phyloP scores from a whole-genome alignment of 2,113 vertebrate species.

The Ciconia maguari region DNA sequence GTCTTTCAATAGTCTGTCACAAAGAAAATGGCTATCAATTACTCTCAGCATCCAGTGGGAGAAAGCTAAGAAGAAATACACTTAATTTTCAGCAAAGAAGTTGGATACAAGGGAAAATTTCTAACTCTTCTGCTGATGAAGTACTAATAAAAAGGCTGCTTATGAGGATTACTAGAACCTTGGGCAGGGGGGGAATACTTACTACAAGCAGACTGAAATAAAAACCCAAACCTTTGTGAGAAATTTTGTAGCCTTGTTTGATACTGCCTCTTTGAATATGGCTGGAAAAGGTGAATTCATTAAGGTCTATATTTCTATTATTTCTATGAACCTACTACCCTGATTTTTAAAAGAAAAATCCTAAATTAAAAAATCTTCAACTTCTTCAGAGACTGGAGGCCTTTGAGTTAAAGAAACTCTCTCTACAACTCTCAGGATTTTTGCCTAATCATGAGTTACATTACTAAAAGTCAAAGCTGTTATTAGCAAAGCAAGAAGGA shows the following conservation, averaged over 20 bases:
- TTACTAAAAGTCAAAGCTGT: neutral
- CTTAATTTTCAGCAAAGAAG: neutral
- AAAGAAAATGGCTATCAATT: neutral
- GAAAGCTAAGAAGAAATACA: neutral
- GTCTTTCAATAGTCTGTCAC: neutral
- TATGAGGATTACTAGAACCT: neutral
- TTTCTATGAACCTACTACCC: neutral
- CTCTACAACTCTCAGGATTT: neutral
- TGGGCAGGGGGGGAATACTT: fast-evolving
- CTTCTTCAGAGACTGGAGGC: neutral
- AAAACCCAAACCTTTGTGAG: neutral
- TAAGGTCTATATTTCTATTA: neutral
- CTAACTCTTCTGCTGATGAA: neutral
- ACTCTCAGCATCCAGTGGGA: neutral
- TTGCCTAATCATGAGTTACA: neutral
- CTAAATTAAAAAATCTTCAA: neutral
- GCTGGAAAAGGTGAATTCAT: neutral
- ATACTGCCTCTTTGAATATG: neutral
- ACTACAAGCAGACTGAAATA: neutral
- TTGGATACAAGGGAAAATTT: neutral
- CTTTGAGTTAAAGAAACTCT: neutral
- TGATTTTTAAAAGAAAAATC: neutral
- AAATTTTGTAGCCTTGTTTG: neutral
- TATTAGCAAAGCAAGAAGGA: neutral
- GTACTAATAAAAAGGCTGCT: neutral